Conservation (phyloP, 2,888 invertebrate genomes). For the Podabrus alpinus region DNA sequence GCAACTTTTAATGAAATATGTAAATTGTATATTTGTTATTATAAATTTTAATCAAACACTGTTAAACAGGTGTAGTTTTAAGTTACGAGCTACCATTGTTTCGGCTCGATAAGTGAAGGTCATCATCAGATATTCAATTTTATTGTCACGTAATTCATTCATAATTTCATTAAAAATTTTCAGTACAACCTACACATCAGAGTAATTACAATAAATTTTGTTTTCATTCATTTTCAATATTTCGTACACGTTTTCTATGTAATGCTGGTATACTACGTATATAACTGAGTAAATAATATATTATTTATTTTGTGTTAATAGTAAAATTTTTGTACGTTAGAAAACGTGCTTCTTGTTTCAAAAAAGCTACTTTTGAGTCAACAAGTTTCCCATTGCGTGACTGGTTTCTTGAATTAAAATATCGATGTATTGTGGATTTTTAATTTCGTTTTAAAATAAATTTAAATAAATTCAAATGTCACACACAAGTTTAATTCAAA, state of each 20-base stretch:
- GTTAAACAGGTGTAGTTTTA: not conserved
- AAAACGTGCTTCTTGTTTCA: not conserved
- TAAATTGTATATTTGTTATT: not conserved
- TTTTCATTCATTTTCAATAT: not conserved
- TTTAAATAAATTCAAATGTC: not conserved
- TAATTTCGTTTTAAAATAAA: not conserved
- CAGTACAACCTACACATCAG: too few relatives aligned
- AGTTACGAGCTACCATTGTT: not conserved
- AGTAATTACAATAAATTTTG: not conserved
- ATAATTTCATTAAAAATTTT: too few relatives aligned
- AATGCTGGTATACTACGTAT: not conserved
- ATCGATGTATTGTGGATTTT: not conserved
- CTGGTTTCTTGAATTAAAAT: not conserved
- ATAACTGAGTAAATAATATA: not conserved
- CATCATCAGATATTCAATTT: not conserved
- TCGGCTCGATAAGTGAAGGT: not conserved
- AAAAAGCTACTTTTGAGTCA: conserved; percentile 1
- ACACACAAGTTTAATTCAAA: not conserved
- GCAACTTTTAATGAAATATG: not conserved
- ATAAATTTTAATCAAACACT: not conserved
- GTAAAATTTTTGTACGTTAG: not conserved
- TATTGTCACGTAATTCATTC: too few relatives aligned
- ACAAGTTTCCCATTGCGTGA: not conserved
- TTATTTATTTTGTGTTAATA: not conserved
- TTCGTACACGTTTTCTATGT: not conserved